phyloP scores from a whole-genome alignment of 2,113 vertebrate genomes.

The Hypomesus transpacificus region DNA sequence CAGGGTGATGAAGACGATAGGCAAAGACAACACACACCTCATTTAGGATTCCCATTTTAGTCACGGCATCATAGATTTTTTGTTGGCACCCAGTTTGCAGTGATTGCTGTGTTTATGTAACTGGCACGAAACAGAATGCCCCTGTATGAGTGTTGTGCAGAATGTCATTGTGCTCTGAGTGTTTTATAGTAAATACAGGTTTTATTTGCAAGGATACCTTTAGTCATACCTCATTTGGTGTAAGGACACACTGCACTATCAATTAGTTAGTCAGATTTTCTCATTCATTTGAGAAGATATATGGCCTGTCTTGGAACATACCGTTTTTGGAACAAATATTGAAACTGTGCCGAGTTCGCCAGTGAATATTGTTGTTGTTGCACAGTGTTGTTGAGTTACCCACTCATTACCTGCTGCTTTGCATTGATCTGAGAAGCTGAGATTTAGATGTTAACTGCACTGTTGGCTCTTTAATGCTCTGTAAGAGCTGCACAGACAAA shows the following conservation, averaged over 20 bases:
- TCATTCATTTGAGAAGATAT: conserved; percentile 57
- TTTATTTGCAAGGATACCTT: conserved; percentile 59
- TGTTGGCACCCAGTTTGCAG: conserved; percentile 35
- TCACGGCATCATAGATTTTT: conserved; percentile 51
- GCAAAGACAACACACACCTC: conserved; percentile 30
- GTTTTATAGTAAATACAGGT: conserved; percentile 37
- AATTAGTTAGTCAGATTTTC: conserved; percentile 61
- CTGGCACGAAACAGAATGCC: conserved; percentile 41
- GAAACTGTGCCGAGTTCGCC: conserved; percentile 11
- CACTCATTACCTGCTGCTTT: conserved; percentile 26
- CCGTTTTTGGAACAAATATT: conserved; percentile 15
- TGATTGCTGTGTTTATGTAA: conserved; percentile 57
- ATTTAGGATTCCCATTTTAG: conserved; percentile 53
- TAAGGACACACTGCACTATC: conserved; percentile 57
- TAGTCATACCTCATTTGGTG: conserved; percentile 67
- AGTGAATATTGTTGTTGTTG: conserved; percentile 18
- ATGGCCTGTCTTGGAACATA: conserved; percentile 33
- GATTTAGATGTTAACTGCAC: conserved; percentile 43
- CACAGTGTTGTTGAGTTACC: conserved; percentile 19
- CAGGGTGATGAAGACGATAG: conserved; percentile 43
- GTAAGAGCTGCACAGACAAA: conserved; percentile 37
- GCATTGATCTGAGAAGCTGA: conserved; percentile 37
- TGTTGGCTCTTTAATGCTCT: conserved; percentile 23
- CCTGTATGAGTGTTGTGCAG: conserved; percentile 23
- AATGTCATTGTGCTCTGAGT: conserved; percentile 33